Conservation (phyloP, 2,797 vertebrate genomes). For the Chaetophractus vellerosus region DNA sequence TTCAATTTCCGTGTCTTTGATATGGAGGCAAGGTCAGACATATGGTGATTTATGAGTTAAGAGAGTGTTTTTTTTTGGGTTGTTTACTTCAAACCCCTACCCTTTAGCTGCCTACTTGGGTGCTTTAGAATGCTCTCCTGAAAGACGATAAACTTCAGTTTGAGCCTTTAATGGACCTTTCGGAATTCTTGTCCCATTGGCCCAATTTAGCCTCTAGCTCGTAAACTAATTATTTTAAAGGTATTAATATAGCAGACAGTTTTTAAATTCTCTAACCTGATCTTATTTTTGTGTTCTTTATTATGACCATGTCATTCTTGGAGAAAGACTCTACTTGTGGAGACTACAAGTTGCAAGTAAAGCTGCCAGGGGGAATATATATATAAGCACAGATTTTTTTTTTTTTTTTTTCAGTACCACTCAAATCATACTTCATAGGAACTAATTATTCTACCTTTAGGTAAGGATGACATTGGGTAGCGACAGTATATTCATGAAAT, state of each 20-base stretch:
- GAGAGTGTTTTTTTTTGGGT: not conserved
- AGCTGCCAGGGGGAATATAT: conserved; percentile 7
- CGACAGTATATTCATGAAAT: not conserved
- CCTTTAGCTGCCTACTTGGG: not conserved
- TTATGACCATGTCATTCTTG: conserved; percentile 59
- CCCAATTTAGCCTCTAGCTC: conserved; percentile 61
- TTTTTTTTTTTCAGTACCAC: not conserved
- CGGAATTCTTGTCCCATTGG: conserved; percentile 51
- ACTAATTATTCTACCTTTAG: conserved; percentile 14
- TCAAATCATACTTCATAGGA: conserved; percentile 31
- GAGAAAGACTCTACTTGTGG: conserved; percentile 55
- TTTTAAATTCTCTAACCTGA: conserved; percentile 65
- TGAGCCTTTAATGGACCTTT: not conserved
- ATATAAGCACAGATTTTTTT: not conserved
- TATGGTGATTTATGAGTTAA: not conserved
- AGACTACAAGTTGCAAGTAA: conserved; percentile 32
- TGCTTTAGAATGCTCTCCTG: conserved; percentile 14
- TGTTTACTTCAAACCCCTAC: not conserved
- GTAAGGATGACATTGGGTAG: not conserved
- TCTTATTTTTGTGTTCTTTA: conserved; percentile 58
- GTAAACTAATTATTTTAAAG: conserved; percentile 74
- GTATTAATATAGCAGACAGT: conserved; percentile 62
- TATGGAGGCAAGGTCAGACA: not conserved
- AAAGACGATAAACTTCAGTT: not conserved
- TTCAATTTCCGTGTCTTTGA: conserved; percentile 52